Evolutionary conservation across 2,888 invertebrate species (phyloP).

Genomic region (Glaucopsyche alexis): DNA sequence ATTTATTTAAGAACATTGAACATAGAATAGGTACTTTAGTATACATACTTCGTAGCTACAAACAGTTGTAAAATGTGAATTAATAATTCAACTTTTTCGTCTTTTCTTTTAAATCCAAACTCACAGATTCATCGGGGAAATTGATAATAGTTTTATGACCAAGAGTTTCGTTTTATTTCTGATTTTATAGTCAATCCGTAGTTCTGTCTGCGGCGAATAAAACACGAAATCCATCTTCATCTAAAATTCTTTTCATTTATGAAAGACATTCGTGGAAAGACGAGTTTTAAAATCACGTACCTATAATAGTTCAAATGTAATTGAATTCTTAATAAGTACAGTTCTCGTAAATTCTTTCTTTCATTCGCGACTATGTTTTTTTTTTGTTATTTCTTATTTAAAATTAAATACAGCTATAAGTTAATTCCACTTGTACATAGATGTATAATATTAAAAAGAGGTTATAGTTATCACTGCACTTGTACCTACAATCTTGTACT

Average conservation of each 20-base stretch:
- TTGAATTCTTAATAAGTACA: slow-evolving; percentile 37
- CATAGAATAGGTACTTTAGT: too few species aligned
- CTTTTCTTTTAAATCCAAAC: not conserved
- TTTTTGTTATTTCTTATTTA: not conserved
- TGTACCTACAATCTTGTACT: too few species aligned
- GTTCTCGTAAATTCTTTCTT: slow-evolving; percentile 34
- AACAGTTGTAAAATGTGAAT: not conserved
- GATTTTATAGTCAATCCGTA: not conserved
- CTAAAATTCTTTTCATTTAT: slow-evolving; percentile 4
- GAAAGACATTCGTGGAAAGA: slow-evolving; percentile 14
- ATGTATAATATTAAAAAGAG: too few species aligned
- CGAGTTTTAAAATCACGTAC: slow-evolving; percentile 25
- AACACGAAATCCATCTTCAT: slow-evolving; percentile 13
- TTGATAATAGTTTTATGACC: not conserved
- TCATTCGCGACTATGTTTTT: slow-evolving; percentile 31
- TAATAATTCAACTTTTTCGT: not conserved
- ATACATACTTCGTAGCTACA: not conserved
- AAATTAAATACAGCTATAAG: too few species aligned
- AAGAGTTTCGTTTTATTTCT: not conserved
- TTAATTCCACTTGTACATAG: too few species aligned
- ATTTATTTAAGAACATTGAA: not conserved
- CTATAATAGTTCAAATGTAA: slow-evolving; percentile 28
- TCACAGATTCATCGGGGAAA: not conserved
- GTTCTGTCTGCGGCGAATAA: not conserved
- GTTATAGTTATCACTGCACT: too few species aligned